These are phyloP conservation scores for Samia ricini DNA, from an alignment of 1,140 invertebrate genomes.

Conservation along the genomic window DNA sequence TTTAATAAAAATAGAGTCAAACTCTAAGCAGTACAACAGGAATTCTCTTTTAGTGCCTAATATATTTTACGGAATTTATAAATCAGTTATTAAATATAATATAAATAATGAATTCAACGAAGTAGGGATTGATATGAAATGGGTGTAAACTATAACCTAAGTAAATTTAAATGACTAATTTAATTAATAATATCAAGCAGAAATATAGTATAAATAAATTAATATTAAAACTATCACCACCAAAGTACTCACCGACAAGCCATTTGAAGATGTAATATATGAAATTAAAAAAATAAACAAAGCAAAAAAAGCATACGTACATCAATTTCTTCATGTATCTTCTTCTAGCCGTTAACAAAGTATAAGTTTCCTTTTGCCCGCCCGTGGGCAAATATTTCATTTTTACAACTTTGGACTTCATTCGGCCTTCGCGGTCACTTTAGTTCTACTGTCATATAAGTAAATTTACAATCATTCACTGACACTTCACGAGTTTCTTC, in stretches of 20 bases:
- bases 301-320: slow-evolving; percentile 61
- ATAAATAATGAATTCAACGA: too few relatives aligned
- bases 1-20: too few relatives aligned
- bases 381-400: slow-evolving; percentile 75
- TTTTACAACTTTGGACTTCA: slow-evolving; percentile 74
- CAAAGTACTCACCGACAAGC: background rate
- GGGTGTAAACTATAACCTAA: too few relatives aligned
- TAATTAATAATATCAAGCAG: background rate
- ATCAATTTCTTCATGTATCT: slow-evolving; percentile 78
- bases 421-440: slow-evolving; percentile 36
- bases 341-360: slow-evolving; percentile 69
- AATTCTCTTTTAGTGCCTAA: too few relatives aligned
- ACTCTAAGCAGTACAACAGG: too few relatives aligned
- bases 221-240: background rate
- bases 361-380: slow-evolving; percentile 73
- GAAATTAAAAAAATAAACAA: background rate
- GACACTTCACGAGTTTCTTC: slow-evolving; percentile 7
- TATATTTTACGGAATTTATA: too few relatives aligned
- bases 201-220: too few relatives aligned
- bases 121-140: too few relatives aligned
- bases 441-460: slow-evolving; percentile 6
- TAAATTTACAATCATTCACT: background rate
- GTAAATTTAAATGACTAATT: too few relatives aligned
- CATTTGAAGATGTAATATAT: background rate
- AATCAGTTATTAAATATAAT: too few relatives aligned